Conservation (phyloP, 2,113 vertebrate genomes). For the Lampris megalopsis region DNA sequence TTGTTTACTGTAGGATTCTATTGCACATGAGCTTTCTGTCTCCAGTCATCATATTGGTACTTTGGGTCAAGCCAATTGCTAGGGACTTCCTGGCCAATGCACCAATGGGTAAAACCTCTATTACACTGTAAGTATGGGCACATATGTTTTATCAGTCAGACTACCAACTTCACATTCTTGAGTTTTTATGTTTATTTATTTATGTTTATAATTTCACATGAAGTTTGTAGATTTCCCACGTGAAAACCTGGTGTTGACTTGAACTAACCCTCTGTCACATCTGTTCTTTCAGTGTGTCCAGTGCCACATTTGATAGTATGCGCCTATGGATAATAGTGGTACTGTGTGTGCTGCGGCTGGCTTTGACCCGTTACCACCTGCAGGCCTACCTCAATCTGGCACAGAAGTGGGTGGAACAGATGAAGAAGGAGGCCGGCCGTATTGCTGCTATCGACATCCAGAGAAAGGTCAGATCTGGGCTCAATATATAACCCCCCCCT, state of each 20-base stretch:
- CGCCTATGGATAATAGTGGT: slow-evolving; percentile 90
- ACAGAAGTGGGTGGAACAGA: slow-evolving; percentile 89
- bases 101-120: slow-evolving; percentile 83
- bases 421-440: slow-evolving; percentile 90
- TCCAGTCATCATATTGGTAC: slow-evolving; percentile 86
- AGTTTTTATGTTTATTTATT: background rate
- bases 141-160: background rate
- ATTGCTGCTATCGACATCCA: slow-evolving; percentile 92
- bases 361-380: slow-evolving; percentile 86
- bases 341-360: slow-evolving; percentile 86
- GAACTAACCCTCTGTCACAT: background rate
- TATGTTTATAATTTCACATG: too few species aligned
- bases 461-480: slow-evolving; percentile 81
- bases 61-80: slow-evolving; percentile 93
- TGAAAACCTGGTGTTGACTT: background rate
- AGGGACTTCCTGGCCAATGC: slow-evolving; percentile 90
- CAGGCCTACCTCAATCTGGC: slow-evolving; percentile 95
- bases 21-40: slow-evolving; percentile 91
- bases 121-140: slow-evolving; percentile 84
- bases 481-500: background rate
- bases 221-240: too few species aligned
- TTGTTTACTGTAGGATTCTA: slow-evolving; percentile 80
- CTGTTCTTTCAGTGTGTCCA: slow-evolving; percentile 82
- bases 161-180: too few species aligned
- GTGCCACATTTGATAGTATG: slow-evolving; percentile 82